A percentile compares a stretch with the other conserved stretches of the same genome.
phyloP scores from a whole-genome alignment of 2,113 vertebrate genomes.

The Anhinga rufa region DNA sequence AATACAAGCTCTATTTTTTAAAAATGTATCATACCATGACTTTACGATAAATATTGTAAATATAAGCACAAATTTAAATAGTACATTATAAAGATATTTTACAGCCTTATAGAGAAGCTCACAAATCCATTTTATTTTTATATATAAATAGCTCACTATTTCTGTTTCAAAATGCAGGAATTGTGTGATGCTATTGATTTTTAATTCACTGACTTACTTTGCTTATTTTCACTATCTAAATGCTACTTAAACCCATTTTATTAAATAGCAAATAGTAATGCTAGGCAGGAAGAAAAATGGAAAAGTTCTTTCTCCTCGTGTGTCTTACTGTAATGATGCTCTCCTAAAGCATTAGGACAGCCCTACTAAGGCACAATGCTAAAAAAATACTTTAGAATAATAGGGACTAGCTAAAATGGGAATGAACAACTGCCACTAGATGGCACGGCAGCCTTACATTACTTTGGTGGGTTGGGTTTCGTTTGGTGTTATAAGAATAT shows the following conservation, averaged over 20 bases:
- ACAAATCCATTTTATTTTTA: background rate
- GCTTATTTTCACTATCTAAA: background rate
- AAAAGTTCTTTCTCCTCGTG: background rate
- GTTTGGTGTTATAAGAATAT: background rate
- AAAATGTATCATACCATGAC: background rate
- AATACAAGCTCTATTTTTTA: background rate
- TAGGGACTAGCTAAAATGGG: background rate
- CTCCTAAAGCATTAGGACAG: conserved; percentile 45
- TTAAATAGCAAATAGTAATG: background rate
- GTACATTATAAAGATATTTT: background rate
- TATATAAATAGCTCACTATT: background rate
- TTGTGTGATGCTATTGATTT: background rate
- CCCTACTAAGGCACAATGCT: background rate
- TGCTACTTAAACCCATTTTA: background rate
- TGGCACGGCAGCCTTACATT: conserved; percentile 53
- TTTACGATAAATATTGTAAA: background rate
- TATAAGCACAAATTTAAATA: background rate
- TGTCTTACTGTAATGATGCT: conserved; percentile 1
- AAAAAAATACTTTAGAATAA: conserved; percentile 38
- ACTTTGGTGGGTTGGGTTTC: background rate
- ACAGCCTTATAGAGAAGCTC: background rate
- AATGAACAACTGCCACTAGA: conserved; percentile 58
- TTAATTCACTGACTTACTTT: background rate
- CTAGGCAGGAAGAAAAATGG: background rate
- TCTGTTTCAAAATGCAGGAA: background rate